phyloP scores from a whole-genome alignment of 2,113 vertebrate genomes.

The Acanthochromis polyacanthus region DNA sequence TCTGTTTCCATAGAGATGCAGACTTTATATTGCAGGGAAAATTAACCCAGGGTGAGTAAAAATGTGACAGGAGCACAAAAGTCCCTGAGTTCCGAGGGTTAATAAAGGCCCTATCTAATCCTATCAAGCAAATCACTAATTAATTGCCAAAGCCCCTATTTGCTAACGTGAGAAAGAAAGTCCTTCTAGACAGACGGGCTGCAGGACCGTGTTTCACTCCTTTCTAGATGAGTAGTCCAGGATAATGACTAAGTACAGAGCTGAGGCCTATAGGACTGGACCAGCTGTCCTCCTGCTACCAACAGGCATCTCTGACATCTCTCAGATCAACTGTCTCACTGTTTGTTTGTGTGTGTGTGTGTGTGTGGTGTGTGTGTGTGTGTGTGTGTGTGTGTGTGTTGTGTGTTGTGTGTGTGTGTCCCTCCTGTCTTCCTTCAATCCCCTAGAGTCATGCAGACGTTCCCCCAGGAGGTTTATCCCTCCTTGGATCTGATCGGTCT shows the following conservation, averaged over 20 bases:
- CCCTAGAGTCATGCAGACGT: slow-evolving; percentile 43
- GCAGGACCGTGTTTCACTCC: background rate
- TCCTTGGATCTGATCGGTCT: slow-evolving; percentile 27
- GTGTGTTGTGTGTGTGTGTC: background rate
- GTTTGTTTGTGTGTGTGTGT: background rate
- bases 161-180: no score
- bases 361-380: background rate
- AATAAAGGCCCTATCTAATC: no score
- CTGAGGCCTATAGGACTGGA: slow-evolving; percentile 4
- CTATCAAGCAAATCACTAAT: no score
- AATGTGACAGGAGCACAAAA: no score
- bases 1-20: no score
- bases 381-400: background rate
- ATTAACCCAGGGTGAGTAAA: no score
- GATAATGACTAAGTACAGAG: slow-evolving; percentile 11
- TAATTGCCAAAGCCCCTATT: no score
- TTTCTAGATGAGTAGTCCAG: background rate
- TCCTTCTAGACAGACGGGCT: no score
- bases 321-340: slow-evolving; percentile 5
- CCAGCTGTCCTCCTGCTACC: slow-evolving; percentile 25
- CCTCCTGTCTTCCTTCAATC: slow-evolving; percentile 33
- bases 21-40: no score
- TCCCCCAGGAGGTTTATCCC: slow-evolving; percentile 39
- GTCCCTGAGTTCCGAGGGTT: no score
- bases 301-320: slow-evolving; percentile 28